phyloP scores from a whole-genome alignment of 2,113 vertebrate genomes.

The Triplophysa dalaica region DNA sequence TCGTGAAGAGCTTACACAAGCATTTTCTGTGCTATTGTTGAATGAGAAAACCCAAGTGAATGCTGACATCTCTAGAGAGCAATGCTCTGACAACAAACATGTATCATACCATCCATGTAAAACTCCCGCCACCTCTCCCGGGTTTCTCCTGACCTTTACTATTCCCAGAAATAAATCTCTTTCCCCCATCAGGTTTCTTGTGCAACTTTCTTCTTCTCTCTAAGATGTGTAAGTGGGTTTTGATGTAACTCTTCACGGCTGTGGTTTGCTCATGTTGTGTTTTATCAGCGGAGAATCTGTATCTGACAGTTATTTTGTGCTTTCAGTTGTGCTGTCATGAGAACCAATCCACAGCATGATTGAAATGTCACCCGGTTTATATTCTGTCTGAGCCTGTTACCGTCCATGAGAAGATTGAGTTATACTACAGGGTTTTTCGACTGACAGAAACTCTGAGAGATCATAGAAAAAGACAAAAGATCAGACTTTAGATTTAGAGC shows the following conservation, averaged over 20 bases:
- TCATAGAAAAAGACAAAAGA: background rate
- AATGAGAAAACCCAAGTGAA: slow-evolving; percentile 64
- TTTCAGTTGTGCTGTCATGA: too few species aligned
- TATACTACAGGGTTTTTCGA: too few species aligned
- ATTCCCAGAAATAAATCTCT: slow-evolving; percentile 11
- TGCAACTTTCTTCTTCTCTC: background rate
- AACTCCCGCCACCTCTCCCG: background rate
- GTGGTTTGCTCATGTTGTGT: too few species aligned
- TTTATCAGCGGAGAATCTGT: too few species aligned
- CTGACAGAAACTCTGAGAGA: background rate
- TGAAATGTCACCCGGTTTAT: too few species aligned
- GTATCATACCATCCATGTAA: slow-evolving; percentile 52
- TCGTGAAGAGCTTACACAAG: slow-evolving; percentile 36
- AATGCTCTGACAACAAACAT: slow-evolving; percentile 45
- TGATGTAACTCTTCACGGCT: background rate
- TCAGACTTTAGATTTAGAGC: background rate
- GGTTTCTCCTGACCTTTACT: slow-evolving; percentile 13
- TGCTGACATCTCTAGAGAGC: slow-evolving; percentile 63
- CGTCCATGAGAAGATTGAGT: background rate
- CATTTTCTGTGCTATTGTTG: slow-evolving; percentile 57
- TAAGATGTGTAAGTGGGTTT: background rate
- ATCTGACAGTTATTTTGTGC: too few species aligned
- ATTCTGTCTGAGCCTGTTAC: background rate
- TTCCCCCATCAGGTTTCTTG: background rate
- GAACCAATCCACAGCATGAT: too few species aligned